phyloP scores from a whole-genome alignment of 2,113 vertebrate species.

The Anser brachyrhynchus region DNA sequence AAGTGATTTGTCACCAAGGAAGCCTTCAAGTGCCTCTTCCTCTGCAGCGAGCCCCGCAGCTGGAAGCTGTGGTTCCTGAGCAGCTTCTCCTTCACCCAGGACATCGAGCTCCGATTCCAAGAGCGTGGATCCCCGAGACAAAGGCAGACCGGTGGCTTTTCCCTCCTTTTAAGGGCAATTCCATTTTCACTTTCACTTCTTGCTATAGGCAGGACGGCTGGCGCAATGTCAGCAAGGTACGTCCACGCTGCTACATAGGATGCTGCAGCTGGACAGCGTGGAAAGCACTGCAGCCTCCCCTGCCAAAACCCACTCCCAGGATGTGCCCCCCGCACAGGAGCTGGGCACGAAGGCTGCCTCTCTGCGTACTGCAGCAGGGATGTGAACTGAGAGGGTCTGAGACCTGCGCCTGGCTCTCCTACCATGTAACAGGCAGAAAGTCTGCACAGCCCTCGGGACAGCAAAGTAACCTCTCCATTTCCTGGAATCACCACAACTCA shows the following conservation, averaged over 20 bases:
- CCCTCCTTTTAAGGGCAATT: background rate
- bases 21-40: background rate
- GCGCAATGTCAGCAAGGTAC: fast-evolving
- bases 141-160: fast-evolving
- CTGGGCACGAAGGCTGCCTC: too few relatives aligned
- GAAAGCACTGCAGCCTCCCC: background rate
- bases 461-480: background rate
- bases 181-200: background rate
- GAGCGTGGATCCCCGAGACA: fast-evolving
- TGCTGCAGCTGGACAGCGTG: fast-evolving
- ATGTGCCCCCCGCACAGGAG: too few relatives aligned
- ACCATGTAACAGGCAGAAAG: background rate
- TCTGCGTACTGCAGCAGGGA: fast-evolving
- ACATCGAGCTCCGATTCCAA: background rate
- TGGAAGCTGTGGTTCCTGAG: fast-evolving
- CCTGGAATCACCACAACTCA: background rate
- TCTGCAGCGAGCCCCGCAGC: background rate
- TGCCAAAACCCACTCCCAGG: background rate
- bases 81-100: background rate
- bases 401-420: background rate
- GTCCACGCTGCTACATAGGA: fast-evolving
- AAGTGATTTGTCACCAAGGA: fast-evolving
- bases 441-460: background rate
- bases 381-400: fast-evolving
- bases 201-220: fast-evolving